Evolutionary conservation across 2,888 invertebrate genomes (phyloP).

Genomic region (Andricus quercusramuli): DNA sequence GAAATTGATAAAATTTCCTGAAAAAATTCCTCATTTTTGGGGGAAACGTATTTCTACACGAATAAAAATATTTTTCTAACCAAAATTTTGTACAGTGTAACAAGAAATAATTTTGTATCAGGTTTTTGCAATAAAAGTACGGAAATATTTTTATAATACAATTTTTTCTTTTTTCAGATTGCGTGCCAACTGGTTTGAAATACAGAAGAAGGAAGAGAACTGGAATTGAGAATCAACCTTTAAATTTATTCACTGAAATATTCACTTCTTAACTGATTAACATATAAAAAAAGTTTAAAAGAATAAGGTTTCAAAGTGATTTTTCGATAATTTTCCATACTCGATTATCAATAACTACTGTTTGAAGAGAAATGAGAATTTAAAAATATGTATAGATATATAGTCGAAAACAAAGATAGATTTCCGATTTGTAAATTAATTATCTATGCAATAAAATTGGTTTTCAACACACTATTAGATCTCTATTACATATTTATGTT

Average conservation of each 20-base stretch:
- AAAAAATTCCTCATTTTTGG: too few relatives aligned
- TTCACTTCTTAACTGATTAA: not conserved
- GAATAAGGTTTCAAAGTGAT: not conserved
- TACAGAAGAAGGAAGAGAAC: not conserved
- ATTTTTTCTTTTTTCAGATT: constrained; percentile 3
- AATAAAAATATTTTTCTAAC: too few relatives aligned
- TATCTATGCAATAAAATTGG: not conserved
- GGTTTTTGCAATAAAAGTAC: not conserved
- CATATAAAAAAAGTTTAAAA: not conserved
- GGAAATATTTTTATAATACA: not conserved
- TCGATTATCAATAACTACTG: not conserved
- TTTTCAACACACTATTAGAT: not conserved
- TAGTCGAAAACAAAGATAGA: too few relatives aligned
- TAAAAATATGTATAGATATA: too few relatives aligned
- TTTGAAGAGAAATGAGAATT: too few relatives aligned
- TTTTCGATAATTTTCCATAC: not conserved
- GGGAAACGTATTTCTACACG: too few relatives aligned
- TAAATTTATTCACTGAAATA: not conserved
- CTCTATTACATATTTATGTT: too few relatives aligned
- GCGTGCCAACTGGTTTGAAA: not conserved
- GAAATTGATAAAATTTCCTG: too few relatives aligned
- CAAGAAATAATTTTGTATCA: too few relatives aligned
- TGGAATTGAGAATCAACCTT: not conserved
- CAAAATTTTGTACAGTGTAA: too few relatives aligned
- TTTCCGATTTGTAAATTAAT: not conserved